A percentile compares a stretch with the other conserved stretches of the same genome.
Conservation (phyloP, 2,888 invertebrate species). For the Xanthia icteritia region DNA sequence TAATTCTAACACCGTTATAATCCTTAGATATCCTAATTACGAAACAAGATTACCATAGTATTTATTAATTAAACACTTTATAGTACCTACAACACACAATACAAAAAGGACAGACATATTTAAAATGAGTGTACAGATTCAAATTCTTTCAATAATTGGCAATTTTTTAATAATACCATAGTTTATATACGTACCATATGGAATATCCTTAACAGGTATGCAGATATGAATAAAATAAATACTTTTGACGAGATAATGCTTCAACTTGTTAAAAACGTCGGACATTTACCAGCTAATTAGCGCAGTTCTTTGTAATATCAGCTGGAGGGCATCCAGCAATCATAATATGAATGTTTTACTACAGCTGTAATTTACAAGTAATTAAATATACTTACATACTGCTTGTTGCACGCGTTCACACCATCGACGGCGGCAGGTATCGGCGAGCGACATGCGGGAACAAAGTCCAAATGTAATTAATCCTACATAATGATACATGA, state of each 20-base stretch:
- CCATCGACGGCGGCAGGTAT: slow-evolving; percentile 64
- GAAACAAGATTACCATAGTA: too few relatives aligned
- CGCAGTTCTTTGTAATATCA: slow-evolving; percentile 67
- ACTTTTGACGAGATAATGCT: slow-evolving; percentile 52
- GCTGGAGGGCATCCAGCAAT: slow-evolving; percentile 62
- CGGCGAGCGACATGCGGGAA: slow-evolving; percentile 74
- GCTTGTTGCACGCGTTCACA: slow-evolving; percentile 71
- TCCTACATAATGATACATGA: slow-evolving; percentile 63
- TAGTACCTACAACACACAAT: too few relatives aligned
- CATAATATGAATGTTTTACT: slow-evolving; percentile 63
- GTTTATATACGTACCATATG: too few relatives aligned
- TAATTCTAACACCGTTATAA: too few relatives aligned
- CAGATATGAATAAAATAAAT: slow-evolving; percentile 29
- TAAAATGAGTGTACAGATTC: too few relatives aligned
- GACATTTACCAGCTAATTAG: slow-evolving; percentile 69
- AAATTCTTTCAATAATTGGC: neutral
- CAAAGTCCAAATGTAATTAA: slow-evolving; percentile 70
- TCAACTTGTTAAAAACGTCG: slow-evolving; percentile 70
- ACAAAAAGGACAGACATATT: too few relatives aligned
- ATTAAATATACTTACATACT: slow-evolving; percentile 85
- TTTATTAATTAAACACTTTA: too few relatives aligned
- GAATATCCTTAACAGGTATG: neutral
- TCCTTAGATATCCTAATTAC: too few relatives aligned
- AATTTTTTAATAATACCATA: neutral
- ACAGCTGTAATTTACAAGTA: slow-evolving; percentile 68